Percentiles rank a stretch among this genome's conserved stretches.
These are phyloP conservation scores for Seira ritae DNA, from an alignment of 2,888 invertebrate species.

Conservation along the genomic window DNA sequence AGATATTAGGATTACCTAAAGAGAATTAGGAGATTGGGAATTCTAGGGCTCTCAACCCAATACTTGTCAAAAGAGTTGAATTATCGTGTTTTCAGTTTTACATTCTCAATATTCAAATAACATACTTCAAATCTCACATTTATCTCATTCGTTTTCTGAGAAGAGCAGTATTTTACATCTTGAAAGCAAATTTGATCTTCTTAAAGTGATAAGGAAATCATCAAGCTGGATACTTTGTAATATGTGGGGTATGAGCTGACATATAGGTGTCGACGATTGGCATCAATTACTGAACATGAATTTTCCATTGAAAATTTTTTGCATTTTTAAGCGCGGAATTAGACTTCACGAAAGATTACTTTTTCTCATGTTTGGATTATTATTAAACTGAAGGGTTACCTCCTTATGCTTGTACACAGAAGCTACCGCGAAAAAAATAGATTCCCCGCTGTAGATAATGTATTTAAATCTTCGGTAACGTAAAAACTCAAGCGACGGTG, in stretches of 20 bases:
- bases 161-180: too few relatives aligned
- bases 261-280: conserved; percentile 48
- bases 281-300: conserved; percentile 30
- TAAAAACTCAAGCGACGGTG: conserved; percentile 40
- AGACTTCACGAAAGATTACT: background rate
- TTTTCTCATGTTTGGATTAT: background rate
- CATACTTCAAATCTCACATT: too few relatives aligned
- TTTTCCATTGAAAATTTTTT: background rate
- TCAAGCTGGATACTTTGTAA: background rate
- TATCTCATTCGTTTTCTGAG: too few relatives aligned
- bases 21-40: too few relatives aligned
- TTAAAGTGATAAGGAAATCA: background rate
- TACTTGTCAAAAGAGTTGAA: too few relatives aligned
- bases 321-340: background rate
- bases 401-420: too few relatives aligned
- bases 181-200: too few relatives aligned
- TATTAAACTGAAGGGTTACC: background rate
- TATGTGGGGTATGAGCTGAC: background rate
- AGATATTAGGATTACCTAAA: too few relatives aligned
- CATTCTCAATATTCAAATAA: too few relatives aligned
- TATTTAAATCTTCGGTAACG: background rate
- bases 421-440: conserved; percentile 6
- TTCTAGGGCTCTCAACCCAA: too few relatives aligned
- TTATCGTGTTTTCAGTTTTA: too few relatives aligned
- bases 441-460: background rate